Evolutionary conservation across 2,888 invertebrate genomes (phyloP), one percentile per base, ranked within the genome.

Genomic region (Tenthredo distinguenda): DNA sequence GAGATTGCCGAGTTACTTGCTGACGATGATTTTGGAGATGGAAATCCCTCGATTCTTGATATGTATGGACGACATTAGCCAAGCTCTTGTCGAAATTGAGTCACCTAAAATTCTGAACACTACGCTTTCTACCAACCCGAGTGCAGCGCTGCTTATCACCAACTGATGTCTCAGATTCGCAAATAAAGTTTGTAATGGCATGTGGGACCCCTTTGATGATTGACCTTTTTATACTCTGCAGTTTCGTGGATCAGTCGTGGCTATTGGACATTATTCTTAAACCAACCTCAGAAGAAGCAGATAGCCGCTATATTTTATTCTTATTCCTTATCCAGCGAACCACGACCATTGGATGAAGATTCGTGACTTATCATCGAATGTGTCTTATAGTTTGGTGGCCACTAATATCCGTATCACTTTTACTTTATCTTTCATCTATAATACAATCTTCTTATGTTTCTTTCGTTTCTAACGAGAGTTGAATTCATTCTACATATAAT

Each of bases 1-100:
- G 37, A 81, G 21, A 21, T 81, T 81, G 37, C 12, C 21, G 62
- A 58, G 9, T n/a, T 62, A 40, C 21, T 58, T 21, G 62, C 26
- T 40, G 40, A 58, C 40, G 21, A 81, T 62, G 40, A 81, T n/a
- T 37, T 81, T 5, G 62, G 37, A 15, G n/a, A 81, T 40, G 62
- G 34, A 62, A 62, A 62, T 31, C 31, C 37, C 9, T 12, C 37
- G 15, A 21, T 21, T 62, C 2, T 81, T 37, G 3, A 47, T 50
- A 5, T 50, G n/a, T 2, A 77, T n/a, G 50, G 26, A 77, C 15
- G 5, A 50, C 50, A 50, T 4, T 18, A 76, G 21, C 10, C n/a
- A 15, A n/a, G 9, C 40, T 72, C 72, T 40, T 34, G 10, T 68
- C 34, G 68, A 68, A 68, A 18, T 26, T 18, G 34, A 68, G 9